phyloP scores from a whole-genome alignment of 2,888 invertebrate species.

The Drosophila pegasa region DNA sequence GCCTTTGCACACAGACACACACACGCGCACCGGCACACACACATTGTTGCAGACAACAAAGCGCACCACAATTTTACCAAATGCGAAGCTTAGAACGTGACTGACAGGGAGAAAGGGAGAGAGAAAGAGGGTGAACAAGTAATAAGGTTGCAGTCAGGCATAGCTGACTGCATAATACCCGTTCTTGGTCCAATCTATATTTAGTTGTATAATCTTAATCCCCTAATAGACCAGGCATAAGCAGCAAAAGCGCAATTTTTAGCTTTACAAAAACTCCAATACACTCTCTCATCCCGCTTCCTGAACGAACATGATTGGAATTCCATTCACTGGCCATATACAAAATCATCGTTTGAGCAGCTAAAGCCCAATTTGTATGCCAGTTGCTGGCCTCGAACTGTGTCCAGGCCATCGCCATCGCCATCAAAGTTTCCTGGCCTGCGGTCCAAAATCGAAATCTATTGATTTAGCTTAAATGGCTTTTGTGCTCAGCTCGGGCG shows the following conservation, averaged over 20 bases:
- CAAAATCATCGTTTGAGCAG: constrained; percentile 16
- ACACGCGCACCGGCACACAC: constrained; percentile 16
- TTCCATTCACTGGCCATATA: constrained; percentile 4
- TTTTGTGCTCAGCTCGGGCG: constrained; percentile 48
- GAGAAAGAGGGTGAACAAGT: not conserved
- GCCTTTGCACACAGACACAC: constrained; percentile 41
- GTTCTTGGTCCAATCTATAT: too few relatives aligned
- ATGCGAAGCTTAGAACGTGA: constrained; percentile 9
- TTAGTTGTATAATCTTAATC: not conserved
- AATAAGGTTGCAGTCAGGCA: not conserved
- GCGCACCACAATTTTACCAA: constrained; percentile 54
- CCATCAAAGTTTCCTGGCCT: constrained; percentile 39
- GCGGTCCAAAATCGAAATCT: constrained; percentile 75
- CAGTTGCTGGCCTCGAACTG: constrained; percentile 12
- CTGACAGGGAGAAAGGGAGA: not conserved
- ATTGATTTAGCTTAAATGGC: constrained; percentile 75
- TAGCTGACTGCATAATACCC: not conserved
- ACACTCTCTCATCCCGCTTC: not conserved
- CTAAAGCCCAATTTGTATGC: constrained; percentile 36
- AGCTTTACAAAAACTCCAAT: not conserved
- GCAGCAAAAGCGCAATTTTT: too few relatives aligned
- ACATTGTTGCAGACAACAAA: constrained; percentile 23
- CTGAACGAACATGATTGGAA: not conserved
- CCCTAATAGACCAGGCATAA: not conserved
- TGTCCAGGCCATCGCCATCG: not conserved